Conservation (phyloP, 92 coral and sea anemone genomes). For the Siderastrea siderea region DNA sequence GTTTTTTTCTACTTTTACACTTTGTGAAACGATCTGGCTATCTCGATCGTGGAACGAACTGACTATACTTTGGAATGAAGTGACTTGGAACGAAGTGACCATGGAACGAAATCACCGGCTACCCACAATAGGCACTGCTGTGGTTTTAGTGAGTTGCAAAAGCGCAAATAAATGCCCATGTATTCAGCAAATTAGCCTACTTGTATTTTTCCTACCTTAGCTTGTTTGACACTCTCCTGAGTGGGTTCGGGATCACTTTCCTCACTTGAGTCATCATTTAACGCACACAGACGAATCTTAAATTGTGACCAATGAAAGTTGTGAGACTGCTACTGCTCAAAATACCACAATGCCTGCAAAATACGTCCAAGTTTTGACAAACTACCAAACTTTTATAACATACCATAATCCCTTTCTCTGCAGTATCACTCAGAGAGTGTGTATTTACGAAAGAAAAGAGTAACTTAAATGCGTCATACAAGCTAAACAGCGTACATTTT, state of each 20-base stretch:
- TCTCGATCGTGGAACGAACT: too few relatives aligned
- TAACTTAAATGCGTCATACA: neutral
- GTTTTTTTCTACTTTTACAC: too few relatives aligned
- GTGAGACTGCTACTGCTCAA: neutral
- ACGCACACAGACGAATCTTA: constrained; percentile 95
- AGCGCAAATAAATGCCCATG: too few relatives aligned
- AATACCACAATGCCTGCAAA: neutral
- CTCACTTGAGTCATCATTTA: constrained; percentile 97
- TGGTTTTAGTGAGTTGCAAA: too few relatives aligned
- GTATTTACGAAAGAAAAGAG: neutral
- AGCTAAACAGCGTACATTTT: neutral
- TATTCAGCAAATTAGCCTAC: neutral
- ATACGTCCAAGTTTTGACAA: neutral
- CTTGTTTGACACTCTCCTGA: constrained; percentile 96
- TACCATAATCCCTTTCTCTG: constrained; percentile 27
- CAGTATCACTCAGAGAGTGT: neutral
- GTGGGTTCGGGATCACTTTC: constrained; percentile 97
- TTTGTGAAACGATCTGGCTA: too few relatives aligned
- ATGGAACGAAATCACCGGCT: too few relatives aligned
- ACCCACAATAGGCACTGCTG: too few relatives aligned
- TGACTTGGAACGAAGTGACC: too few relatives aligned
- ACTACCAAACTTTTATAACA: neutral
- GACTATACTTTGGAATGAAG: too few relatives aligned
- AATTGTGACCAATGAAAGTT: neutral
- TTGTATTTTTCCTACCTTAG: constrained; percentile 76